Evolutionary conservation across 1,140 invertebrate genomes (phyloP), one percentile per base, ranked within the genome.

Genomic region (Drosophila obscura): DNA sequence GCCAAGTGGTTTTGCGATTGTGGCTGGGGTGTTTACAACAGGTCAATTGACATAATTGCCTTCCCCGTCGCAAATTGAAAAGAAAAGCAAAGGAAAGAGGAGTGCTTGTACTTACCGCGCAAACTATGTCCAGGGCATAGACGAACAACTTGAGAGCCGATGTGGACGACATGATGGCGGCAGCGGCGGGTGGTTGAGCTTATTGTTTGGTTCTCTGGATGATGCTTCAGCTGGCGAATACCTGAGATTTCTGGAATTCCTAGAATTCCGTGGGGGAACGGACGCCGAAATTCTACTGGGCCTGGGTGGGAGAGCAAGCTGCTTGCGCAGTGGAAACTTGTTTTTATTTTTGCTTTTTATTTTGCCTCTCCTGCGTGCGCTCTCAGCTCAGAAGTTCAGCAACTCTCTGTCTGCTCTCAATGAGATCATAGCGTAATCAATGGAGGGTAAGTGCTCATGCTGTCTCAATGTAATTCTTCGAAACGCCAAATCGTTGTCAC

Each of bases 111-210:
- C 90, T 91, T 63, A 91, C 90, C 61, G 77, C 55, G 52, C 89
- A 87, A 0, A 91, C 8, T 53, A 91, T 49, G 48, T 91, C 72
- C 50, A 91, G 61, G 19, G 64, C 53, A 58, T 78, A 87, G 8
- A 79, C 73, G 22, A 90, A 60, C n/a, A 77, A 63, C 53, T 91
- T 91, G 6, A 83, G 51, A n/a, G 61, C 53, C 44, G 84, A 81
- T 24, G 89, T 91, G 28, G 84, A 80, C 4, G 89, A 56, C 90
- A 91, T 87, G 8, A 7, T 28, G 26, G 26, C 26, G 26, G 26
- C 26, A 0, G 26, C 26, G 19, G 19, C 24, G 28, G 28, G 8
- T 15, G 22, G 7, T 9, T 11, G 24, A 11, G 31, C 22, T 22
- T 1, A 35, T 22, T 1, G 13, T 8, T 7, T 4, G 5, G 24